These are phyloP conservation scores for Anser cygnoides DNA, from an alignment of 2,113 vertebrate genomes.

Conservation along the genomic window DNA sequence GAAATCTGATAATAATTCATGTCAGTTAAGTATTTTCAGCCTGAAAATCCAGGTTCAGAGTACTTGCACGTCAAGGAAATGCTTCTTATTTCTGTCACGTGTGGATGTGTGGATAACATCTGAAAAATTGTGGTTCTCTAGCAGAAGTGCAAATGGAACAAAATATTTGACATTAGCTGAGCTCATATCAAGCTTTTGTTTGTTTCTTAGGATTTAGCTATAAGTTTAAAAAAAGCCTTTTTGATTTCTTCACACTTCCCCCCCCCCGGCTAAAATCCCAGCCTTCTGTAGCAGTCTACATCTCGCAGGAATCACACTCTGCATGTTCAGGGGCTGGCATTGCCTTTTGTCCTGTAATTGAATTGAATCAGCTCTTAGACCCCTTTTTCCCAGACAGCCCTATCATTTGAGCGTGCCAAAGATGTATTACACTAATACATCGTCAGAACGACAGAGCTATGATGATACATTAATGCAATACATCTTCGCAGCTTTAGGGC, in stretches of 20 bases:
- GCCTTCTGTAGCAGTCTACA: not conserved
- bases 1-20: not conserved
- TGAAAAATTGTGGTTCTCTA: fast-evolving
- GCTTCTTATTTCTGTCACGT: not conserved
- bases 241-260: not conserved
- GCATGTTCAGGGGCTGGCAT: not conserved
- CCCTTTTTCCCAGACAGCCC: conserved; percentile 38
- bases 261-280: not conserved
- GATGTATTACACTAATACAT: conserved; percentile 65
- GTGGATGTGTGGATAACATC: not conserved
- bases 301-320: not conserved
- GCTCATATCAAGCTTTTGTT: not conserved
- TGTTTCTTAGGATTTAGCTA: not conserved
- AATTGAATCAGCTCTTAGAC: conserved; percentile 16
- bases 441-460: conserved; percentile 39
- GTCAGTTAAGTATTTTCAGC: not conserved
- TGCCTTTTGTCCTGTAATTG: conserved; percentile 54
- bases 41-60: not conserved
- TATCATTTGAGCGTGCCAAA: conserved; percentile 44
- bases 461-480: conserved; percentile 56
- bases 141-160: not conserved
- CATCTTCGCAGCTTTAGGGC: conserved; percentile 35
- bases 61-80: not conserved
- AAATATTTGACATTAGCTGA: not conserved
- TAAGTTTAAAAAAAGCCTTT: not conserved